Evolutionary conservation across 2,113 vertebrate species (phyloP).

Genomic region (Sterna hirundo): DNA sequence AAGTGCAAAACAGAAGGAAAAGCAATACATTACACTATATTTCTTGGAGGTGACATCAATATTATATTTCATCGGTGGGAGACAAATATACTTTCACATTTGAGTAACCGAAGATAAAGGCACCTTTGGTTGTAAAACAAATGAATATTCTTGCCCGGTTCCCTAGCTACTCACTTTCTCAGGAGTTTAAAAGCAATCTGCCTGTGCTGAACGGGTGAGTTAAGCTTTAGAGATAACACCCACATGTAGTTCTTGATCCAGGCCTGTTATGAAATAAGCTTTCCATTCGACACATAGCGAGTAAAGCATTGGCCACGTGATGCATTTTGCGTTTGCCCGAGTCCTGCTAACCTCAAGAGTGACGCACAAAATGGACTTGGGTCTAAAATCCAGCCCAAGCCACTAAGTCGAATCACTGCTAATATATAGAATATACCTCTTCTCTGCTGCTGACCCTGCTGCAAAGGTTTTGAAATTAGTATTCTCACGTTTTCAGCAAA

Average conservation of each 20-base stretch:
- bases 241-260: not conserved
- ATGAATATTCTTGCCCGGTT: constrained; percentile 36
- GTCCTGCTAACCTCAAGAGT: not conserved
- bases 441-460: not conserved
- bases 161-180: constrained; percentile 5
- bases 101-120: constrained; percentile 66
- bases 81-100: constrained; percentile 66
- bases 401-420: not conserved
- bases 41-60: constrained; percentile 72
- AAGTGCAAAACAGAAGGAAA: constrained; percentile 58
- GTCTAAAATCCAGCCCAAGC: not conserved
- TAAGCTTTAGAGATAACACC: constrained; percentile 6
- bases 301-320: not conserved
- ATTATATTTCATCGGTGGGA: constrained; percentile 70
- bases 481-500: not conserved
- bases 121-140: constrained; percentile 66
- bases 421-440: fast-evolving
- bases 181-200: constrained; percentile 17
- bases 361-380: not conserved
- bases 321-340: not conserved
- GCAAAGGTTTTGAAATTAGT: not conserved
- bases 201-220: not conserved
- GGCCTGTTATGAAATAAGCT: not conserved
- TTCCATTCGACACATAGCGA: not conserved
- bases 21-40: constrained; percentile 46